phyloP scores from a whole-genome alignment of 2,113 vertebrate genomes.

The Cyprinodon tularosa region DNA sequence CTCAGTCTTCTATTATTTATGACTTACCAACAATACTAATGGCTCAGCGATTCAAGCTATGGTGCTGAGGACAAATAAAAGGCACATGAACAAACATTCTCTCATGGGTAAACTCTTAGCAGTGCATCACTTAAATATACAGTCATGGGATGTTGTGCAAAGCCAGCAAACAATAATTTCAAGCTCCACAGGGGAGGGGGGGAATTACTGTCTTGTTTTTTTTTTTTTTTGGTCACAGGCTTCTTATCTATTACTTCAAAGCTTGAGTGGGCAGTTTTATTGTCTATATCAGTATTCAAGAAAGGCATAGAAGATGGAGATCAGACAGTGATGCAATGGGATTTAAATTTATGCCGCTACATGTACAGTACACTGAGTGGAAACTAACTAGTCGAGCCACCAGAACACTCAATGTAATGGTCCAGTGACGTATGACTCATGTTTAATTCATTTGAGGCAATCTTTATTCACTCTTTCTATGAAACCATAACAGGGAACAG shows the following conservation, averaged over 20 bases:
- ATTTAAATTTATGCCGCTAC: conserved; percentile 68
- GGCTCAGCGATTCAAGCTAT: conserved; percentile 53
- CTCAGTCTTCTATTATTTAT: conserved; percentile 73
- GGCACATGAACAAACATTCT: conserved; percentile 55
- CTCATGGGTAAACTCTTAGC: conserved; percentile 54
- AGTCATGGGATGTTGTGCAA: conserved; percentile 43
- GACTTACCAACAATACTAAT: conserved; percentile 60
- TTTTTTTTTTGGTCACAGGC: conserved; percentile 1
- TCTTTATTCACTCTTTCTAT: conserved; percentile 71
- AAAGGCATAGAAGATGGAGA: conserved; percentile 38
- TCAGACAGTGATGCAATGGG: conserved; percentile 49
- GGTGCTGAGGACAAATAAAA: conserved; percentile 52
- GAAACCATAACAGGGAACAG: conserved; percentile 62
- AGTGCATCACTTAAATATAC: conserved; percentile 43
- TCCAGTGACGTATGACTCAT: conserved; percentile 72
- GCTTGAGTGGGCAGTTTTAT: conserved; percentile 48
- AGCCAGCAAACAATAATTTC: conserved; percentile 58
- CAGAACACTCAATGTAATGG: conserved; percentile 74
- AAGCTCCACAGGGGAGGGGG: conserved; percentile 25
- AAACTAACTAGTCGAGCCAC: conserved; percentile 65
- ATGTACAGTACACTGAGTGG: conserved; percentile 69
- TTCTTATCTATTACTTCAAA: conserved; percentile 60
- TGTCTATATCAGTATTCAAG: conserved; percentile 55
- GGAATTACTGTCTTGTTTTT: conserved; percentile 35
- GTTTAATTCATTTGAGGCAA: conserved; percentile 76